phyloP scores from a whole-genome alignment of 2,888 invertebrate genomes.

The Drosophila putrida region DNA sequence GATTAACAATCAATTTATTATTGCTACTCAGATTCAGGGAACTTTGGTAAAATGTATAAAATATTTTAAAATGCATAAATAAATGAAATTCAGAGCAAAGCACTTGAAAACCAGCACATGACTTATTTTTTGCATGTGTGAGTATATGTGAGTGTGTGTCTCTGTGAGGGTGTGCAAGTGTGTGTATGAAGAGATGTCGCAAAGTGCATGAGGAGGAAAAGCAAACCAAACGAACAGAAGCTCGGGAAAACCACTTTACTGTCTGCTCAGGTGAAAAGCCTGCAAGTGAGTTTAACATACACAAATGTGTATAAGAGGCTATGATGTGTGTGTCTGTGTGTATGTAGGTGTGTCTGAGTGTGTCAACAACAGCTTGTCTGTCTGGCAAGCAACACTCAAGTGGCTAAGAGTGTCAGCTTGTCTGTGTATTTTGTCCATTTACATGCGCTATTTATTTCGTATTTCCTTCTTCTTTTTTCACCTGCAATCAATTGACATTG shows the following conservation, averaged over 20 bases:
- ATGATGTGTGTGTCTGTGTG: background rate
- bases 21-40: background rate
- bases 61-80: slow-evolving; percentile 25
- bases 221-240: slow-evolving; percentile 33
- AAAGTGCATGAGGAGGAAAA: slow-evolving; percentile 43
- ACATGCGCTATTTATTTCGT: slow-evolving; percentile 34
- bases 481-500: slow-evolving; percentile 47
- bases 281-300: slow-evolving; percentile 43
- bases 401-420: slow-evolving; percentile 46
- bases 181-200: slow-evolving; percentile 33
- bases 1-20: background rate
- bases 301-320: slow-evolving; percentile 12
- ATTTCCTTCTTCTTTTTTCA: slow-evolving; percentile 1
- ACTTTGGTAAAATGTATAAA: background rate
- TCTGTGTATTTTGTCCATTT: slow-evolving; percentile 46
- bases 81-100: slow-evolving; percentile 11
- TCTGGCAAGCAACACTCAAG: slow-evolving; percentile 57
- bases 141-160: background rate
- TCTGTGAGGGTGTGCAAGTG: slow-evolving; percentile 9
- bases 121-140: background rate
- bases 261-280: slow-evolving; percentile 56
- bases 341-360: slow-evolving; percentile 29
- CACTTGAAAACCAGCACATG: slow-evolving; percentile 12
- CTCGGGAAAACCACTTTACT: slow-evolving; percentile 43
- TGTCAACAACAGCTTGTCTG: slow-evolving; percentile 54